Conservation (phyloP, 2,113 vertebrate species). For the Ceuthmochares aereus region DNA sequence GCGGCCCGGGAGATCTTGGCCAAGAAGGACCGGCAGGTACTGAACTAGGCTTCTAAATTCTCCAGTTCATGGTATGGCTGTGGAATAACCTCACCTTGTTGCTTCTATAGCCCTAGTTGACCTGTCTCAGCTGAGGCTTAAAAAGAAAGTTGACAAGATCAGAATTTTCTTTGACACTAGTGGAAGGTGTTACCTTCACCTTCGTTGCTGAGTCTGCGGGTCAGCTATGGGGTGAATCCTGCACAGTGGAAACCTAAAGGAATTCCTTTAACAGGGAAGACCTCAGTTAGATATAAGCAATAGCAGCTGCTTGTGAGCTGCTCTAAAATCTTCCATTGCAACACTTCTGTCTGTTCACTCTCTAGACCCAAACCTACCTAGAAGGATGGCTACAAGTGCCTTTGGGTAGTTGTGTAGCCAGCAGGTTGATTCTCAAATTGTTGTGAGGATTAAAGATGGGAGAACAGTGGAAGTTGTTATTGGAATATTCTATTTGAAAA, state of each 20-base stretch:
- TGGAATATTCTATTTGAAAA: neutral
- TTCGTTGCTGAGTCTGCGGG: fast-evolving
- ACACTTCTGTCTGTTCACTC: neutral
- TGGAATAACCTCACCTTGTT: neutral
- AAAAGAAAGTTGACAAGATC: neutral
- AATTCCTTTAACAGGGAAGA: neutral
- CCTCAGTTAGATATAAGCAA: neutral
- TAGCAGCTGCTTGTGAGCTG: neutral
- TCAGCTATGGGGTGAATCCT: neutral
- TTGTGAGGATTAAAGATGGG: neutral
- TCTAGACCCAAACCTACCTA: neutral
- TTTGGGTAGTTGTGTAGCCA: neutral
- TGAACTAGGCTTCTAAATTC: neutral
- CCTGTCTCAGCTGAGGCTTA: neutral
- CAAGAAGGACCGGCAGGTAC: conserved; percentile 84
- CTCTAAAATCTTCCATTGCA: neutral
- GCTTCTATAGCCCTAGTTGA: neutral
- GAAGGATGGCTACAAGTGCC: neutral
- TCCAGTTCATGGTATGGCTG: neutral
- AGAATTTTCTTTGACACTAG: neutral
- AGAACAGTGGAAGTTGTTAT: neutral
- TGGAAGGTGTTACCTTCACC: neutral
- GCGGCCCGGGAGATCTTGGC: conserved; percentile 83
- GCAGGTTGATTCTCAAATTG: neutral
- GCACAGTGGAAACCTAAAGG: neutral